phyloP scores from a whole-genome alignment of 2,113 vertebrate species.

The Gracilinanus agilis region DNA sequence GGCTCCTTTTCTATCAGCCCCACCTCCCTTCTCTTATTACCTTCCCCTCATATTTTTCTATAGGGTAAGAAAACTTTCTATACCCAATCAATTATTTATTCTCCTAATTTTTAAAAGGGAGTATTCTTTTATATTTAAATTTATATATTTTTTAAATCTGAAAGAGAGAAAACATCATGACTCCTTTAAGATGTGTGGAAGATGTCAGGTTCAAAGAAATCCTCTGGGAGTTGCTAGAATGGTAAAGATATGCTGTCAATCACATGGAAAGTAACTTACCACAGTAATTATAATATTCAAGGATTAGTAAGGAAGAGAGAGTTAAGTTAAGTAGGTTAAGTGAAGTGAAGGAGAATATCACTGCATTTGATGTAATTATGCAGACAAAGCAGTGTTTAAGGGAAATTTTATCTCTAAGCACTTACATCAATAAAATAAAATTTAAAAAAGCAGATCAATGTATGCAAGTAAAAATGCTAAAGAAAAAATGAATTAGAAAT shows the following conservation, averaged over 20 bases:
- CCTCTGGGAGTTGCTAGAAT: not conserved
- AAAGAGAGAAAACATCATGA: not conserved
- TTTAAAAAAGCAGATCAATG: no score
- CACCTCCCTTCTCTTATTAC: no score
- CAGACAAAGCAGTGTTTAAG: no score
- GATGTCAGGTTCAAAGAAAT: not conserved
- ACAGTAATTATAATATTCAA: not conserved
- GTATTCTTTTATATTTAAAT: not conserved
- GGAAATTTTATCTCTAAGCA: no score
- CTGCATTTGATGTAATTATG: not conserved
- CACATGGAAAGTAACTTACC: not conserved
- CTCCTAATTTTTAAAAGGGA: not conserved
- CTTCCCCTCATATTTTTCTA: not conserved
- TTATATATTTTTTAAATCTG: constrained; percentile 8
- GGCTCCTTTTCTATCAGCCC: no score
- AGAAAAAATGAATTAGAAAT: no score
- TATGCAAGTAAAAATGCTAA: no score
- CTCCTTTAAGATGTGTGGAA: constrained; percentile 14
- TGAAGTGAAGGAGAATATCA: not conserved
- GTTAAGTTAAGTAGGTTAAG: not conserved
- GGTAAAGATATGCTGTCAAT: not conserved
- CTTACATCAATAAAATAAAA: no score
- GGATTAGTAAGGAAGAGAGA: not conserved
- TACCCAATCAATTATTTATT: no score
- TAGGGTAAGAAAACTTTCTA: not conserved